Conservation (phyloP, 2,797 vertebrate genomes). For the Coregonus ussuriensis region DNA sequence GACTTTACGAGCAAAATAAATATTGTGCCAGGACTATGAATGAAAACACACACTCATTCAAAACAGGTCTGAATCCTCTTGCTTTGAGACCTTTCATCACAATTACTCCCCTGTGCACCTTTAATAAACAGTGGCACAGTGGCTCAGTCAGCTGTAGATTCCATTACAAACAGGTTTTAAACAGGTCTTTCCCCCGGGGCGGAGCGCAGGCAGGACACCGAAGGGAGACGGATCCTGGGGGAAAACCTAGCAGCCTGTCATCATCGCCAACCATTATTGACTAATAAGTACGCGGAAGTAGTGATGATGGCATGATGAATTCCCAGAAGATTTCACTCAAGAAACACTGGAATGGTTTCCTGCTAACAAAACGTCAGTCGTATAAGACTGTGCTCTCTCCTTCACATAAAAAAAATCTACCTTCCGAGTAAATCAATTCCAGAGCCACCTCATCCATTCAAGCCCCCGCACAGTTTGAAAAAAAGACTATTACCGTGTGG, state of each 20-base stretch:
- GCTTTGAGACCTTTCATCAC: not conserved
- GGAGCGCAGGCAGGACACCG: slow-evolving; percentile 19
- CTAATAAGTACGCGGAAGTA: slow-evolving; percentile 18
- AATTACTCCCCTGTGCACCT: slow-evolving; percentile 9
- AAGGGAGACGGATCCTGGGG: slow-evolving; percentile 35
- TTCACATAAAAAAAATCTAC: not conserved
- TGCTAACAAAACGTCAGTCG: too few species aligned
- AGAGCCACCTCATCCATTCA: slow-evolving; percentile 62
- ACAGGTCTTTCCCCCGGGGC: slow-evolving; percentile 61
- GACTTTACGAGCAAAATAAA: not conserved
- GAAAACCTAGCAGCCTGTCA: slow-evolving; percentile 28
- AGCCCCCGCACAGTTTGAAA: slow-evolving; percentile 60
- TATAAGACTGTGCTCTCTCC: not conserved
- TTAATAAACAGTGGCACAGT: slow-evolving; percentile 19
- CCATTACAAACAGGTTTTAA: slow-evolving; percentile 63
- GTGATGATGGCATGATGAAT: not conserved
- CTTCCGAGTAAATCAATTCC: slow-evolving; percentile 42
- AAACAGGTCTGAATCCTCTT: not conserved
- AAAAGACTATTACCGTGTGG: slow-evolving; percentile 27
- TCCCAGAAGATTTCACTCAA: not conserved
- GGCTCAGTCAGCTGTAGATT: slow-evolving; percentile 18
- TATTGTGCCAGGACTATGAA: not conserved
- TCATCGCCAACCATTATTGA: slow-evolving; percentile 50
- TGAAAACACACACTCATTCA: not conserved
- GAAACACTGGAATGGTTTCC: not conserved